Evolutionary conservation across 1,140 invertebrate genomes (phyloP), one percentile per base, ranked within the genome.

Genomic region (Bombus fervidus): DNA sequence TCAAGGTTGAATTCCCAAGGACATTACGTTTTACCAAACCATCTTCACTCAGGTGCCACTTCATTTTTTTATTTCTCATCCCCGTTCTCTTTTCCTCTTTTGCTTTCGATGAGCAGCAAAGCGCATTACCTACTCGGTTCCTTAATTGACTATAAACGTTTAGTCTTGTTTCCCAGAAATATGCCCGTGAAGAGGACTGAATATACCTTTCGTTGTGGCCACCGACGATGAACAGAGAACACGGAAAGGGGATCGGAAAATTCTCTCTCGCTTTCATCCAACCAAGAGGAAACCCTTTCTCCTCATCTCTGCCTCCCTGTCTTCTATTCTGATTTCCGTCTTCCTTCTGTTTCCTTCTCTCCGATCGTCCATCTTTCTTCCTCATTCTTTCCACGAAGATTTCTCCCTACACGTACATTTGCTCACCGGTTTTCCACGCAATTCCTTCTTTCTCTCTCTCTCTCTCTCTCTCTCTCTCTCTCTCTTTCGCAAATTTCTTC

Each of bases 141-240:
- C 87, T 93, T 92, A 93, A 93, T 93, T 93, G 92, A 93, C 92
- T 92, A 91, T 92, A 90, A 93, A 90, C 90, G 92, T 90, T 92
- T 89, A 84, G 90, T 92, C 91, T 90, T 92, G 91, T 92, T 93
- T 91, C 83, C 80, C 85, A 87, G 84, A 90, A 87, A 88, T 88
- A 88, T 69, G 81, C 41, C 66, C 82, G 69, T 62, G 64, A 66
- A 85, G 85, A 84, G 88, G 66, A 57, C 72, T 82, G 75, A 86
- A 90, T 87, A 59, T 86, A 89, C 85, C 79, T 74, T 71, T 53
- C 28, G 74, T 39, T 62, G 69, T 62, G 66, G 37, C 66, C 72
- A 39, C 43, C 43, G 77, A 72, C 87, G 64, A 86, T 82, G 75
- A 66, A 86, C 31, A 76, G 80, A 59, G 69, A 86, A 59, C 41